Percentiles rank a stretch among this genome's conserved stretches.
phyloP scores from a whole-genome alignment of 2,888 invertebrate genomes.

The Halictus quadricinctus region DNA sequence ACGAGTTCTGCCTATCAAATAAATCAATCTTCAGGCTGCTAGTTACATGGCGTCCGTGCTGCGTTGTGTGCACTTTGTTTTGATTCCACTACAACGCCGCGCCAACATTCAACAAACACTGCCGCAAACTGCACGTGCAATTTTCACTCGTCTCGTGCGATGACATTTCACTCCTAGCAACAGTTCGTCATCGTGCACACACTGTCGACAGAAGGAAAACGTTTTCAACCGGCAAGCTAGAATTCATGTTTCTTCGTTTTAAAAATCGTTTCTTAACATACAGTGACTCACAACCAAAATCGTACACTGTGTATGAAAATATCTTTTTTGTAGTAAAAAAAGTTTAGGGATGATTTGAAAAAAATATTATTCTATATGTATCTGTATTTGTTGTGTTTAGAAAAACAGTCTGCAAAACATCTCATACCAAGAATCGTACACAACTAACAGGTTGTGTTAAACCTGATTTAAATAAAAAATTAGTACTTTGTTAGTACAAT shows the following conservation, averaged over 20 bases:
- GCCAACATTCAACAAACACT: conserved; percentile 7
- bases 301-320: not conserved
- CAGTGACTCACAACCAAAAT: not conserved
- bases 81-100: not conserved
- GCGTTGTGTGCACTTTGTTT: conserved; percentile 1
- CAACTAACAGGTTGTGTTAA: not conserved
- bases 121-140: not conserved
- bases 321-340: not conserved
- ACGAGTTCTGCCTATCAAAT: conserved; percentile 32
- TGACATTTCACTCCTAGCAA: conserved; percentile 2
- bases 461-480: not conserved
- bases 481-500: no score
- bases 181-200: not conserved
- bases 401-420: not conserved
- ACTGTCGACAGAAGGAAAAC: no score
- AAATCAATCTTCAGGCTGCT: conserved; percentile 41
- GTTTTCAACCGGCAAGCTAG: not conserved
- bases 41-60: not conserved
- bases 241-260: not conserved
- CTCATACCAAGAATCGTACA: not conserved
- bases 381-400: not conserved
- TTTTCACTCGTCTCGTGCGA: not conserved
- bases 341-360: not conserved
- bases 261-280: not conserved
- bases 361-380: not conserved